Conservation (phyloP, 1,140 invertebrate species). For the Zaprionus davidi region DNA sequence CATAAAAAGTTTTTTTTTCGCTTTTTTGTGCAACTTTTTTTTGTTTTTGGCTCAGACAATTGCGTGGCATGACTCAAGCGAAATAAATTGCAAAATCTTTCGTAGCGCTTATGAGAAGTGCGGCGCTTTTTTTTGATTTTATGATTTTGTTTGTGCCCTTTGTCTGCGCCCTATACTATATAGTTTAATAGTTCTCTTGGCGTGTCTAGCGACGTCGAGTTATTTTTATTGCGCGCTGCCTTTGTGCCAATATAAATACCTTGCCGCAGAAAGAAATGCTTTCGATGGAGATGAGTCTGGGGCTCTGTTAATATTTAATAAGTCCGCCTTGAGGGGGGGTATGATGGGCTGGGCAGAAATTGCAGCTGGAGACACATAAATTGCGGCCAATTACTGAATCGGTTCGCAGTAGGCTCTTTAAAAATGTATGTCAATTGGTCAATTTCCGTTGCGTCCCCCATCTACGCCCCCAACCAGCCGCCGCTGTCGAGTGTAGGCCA, state of each 20-base stretch:
- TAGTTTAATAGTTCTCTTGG: constrained; percentile 70
- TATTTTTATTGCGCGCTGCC: constrained; percentile 60
- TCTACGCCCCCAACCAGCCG: neutral
- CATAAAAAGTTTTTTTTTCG: constrained; percentile 58
- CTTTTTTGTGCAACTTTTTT: constrained; percentile 52
- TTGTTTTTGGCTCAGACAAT: constrained; percentile 59
- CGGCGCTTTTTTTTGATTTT: constrained; percentile 60
- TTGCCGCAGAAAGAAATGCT: constrained; percentile 21
- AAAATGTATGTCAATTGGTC: constrained; percentile 83
- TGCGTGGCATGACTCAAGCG: constrained; percentile 72
- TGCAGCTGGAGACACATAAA: constrained; percentile 27
- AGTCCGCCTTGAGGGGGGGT: constrained; percentile 12
- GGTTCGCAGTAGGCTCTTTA: constrained; percentile 55
- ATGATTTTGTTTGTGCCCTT: constrained; percentile 51
- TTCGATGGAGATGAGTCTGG: constrained; percentile 28
- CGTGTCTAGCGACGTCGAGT: constrained; percentile 62
- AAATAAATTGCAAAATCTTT: constrained; percentile 83
- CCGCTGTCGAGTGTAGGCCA: constrained; percentile 54
- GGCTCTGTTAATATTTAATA: constrained; percentile 68
- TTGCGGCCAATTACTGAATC: constrained; percentile 61
- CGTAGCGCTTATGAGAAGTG: constrained; percentile 64
- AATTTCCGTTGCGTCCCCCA: constrained; percentile 61
- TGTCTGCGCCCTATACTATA: constrained; percentile 1
- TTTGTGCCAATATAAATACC: constrained; percentile 51
- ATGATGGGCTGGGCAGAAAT: constrained; percentile 31